Evolutionary conservation across 2,888 invertebrate genomes (phyloP).

Genomic region (Ochropacha duplaris): DNA sequence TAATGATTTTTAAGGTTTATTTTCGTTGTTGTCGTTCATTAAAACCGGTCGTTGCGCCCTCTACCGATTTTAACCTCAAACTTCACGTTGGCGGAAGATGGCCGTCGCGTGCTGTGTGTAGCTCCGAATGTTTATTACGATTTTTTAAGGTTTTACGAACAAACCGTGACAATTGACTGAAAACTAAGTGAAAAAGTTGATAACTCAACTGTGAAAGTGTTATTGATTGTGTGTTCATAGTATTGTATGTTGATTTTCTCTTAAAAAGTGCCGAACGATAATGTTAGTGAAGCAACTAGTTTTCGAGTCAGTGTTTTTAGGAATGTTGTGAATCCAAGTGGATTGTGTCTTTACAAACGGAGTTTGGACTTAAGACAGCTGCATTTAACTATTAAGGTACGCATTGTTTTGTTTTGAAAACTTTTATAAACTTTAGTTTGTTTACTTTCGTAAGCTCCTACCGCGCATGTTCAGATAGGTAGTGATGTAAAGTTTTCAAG

Average conservation of each 20-base stretch:
- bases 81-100: constrained; percentile 76
- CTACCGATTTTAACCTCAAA: constrained; percentile 64
- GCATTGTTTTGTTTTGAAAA: constrained; percentile 46
- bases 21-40: neutral
- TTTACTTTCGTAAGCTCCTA: constrained; percentile 62
- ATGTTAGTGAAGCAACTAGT: constrained; percentile 71
- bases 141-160: constrained; percentile 66
- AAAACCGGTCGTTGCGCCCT: constrained; percentile 44
- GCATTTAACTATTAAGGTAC: constrained; percentile 58
- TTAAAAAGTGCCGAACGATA: constrained; percentile 69
- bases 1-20: neutral
- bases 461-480: constrained; percentile 72
- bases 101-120: constrained; percentile 77
- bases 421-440: constrained; percentile 67
- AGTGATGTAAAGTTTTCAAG: constrained; percentile 20
- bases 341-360: constrained; percentile 61
- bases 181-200: constrained; percentile 51
- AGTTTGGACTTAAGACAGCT: constrained; percentile 53
- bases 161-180: constrained; percentile 43
- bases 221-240: constrained; percentile 41
- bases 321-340: constrained; percentile 79
- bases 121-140: constrained; percentile 76
- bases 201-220: constrained; percentile 34
- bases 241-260: constrained; percentile 57
- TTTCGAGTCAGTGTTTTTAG: constrained; percentile 72